Conservation (phyloP, 2,797 vertebrate genomes). For the Champsocephalus esox region DNA sequence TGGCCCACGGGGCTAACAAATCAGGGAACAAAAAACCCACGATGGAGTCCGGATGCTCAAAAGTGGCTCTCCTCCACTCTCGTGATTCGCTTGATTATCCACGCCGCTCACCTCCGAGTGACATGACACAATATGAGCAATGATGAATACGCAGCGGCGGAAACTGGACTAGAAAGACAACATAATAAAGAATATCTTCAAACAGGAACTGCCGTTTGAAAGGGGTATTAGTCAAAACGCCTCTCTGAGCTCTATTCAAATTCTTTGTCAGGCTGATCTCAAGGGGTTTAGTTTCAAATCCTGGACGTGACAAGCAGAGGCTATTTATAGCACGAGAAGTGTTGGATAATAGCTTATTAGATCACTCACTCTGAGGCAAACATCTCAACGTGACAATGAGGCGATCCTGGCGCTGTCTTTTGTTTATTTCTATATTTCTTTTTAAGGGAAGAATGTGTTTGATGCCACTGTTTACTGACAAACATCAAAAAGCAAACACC, state of each 20-base stretch:
- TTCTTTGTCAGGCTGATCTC: conserved; percentile 67
- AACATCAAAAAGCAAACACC: conserved; percentile 46
- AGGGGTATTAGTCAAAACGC: conserved; percentile 55
- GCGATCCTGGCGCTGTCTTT: conserved; percentile 37
- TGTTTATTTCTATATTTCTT: conserved; percentile 44
- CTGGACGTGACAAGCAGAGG: conserved; percentile 69
- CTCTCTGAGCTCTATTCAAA: conserved; percentile 56
- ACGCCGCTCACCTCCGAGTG: conserved; percentile 46
- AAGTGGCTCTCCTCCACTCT: conserved; percentile 45
- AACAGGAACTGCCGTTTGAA: conserved; percentile 62
- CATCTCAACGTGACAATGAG: conserved; percentile 48
- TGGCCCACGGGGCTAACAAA: conserved; percentile 18
- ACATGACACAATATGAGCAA: conserved; percentile 45
- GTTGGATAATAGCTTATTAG: conserved; percentile 72
- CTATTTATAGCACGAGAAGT: conserved; percentile 70
- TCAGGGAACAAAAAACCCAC: conserved; percentile 15
- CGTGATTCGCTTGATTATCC: conserved; percentile 61
- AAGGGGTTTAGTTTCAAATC: conserved; percentile 71
- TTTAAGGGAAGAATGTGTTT: conserved; percentile 50
- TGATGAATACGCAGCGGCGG: conserved; percentile 41
- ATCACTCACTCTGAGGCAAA: conserved; percentile 54
- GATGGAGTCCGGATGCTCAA: conserved; percentile 1
- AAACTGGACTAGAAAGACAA: conserved; percentile 23
- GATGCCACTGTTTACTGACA: conserved; percentile 60
- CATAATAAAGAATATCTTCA: conserved; percentile 58